Percentiles rank a stretch among this genome's conserved stretches.
Evolutionary conservation across 2,888 invertebrate species (phyloP).

Genomic region (Cerastis rubricosa): DNA sequence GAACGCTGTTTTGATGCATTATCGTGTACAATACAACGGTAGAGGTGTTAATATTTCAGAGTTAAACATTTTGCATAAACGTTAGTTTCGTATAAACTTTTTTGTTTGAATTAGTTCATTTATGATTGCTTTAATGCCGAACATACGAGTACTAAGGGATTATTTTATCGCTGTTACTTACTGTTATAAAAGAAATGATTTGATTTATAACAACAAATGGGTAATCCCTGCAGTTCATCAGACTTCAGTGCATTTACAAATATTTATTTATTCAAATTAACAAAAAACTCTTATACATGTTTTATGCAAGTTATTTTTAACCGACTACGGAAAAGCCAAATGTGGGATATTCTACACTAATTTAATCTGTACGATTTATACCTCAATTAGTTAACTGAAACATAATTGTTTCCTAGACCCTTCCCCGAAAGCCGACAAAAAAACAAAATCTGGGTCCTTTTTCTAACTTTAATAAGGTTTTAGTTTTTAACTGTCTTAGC

Average conservation of each 20-base stretch:
- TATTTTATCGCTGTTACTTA: not conserved
- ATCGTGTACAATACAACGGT: not conserved
- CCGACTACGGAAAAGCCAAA: not conserved
- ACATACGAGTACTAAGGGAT: not conserved
- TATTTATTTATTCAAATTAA: not conserved
- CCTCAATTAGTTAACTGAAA: too few relatives aligned
- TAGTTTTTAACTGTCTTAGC: not conserved
- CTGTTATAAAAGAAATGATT: not conserved
- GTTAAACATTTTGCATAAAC: not conserved
- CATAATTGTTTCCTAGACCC: too few relatives aligned
- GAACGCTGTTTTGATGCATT: constrained; percentile 27
- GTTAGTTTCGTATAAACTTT: not conserved
- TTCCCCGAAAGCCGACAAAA: too few relatives aligned
- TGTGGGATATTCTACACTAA: not conserved
- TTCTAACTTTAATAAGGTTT: not conserved
- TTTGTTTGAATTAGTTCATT: not conserved
- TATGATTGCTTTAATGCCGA: not conserved
- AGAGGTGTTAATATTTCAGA: constrained; percentile 18
- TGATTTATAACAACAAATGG: not conserved
- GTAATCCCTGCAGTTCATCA: not conserved
- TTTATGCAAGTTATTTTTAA: not conserved
- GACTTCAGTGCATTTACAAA: not conserved
- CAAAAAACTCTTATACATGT: not conserved
- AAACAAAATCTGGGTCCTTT: not conserved
- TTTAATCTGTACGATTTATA: not conserved